phyloP scores from a whole-genome alignment of 2,113 vertebrate species.

The Lycocorax pyrrhopterus region DNA sequence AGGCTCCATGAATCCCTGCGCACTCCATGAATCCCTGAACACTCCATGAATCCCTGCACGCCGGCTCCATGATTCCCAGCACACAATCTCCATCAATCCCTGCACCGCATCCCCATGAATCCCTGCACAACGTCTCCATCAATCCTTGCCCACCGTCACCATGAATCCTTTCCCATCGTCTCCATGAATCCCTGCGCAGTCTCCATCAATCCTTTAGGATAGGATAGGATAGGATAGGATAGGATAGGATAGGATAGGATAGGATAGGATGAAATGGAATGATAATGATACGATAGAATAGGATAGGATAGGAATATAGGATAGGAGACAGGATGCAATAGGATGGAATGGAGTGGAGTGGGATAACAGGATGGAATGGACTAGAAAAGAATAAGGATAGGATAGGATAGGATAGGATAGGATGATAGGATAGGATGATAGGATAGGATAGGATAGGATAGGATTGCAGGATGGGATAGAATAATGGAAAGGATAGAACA shows the following conservation, averaged over 20 bases:
- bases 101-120: neutral
- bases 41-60: neutral
- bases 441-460: neutral
- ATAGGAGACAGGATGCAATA: neutral
- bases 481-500: neutral
- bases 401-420: too few species aligned
- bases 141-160: neutral
- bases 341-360: too few species aligned
- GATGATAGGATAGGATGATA: neutral
- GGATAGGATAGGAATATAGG: too few species aligned
- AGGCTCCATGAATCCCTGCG: neutral
- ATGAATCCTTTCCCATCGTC: rapidly evolving
- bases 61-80: rapidly evolving
- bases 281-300: neutral
- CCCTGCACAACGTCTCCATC: neutral
- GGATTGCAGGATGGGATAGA: neutral
- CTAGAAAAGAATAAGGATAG: too few species aligned
- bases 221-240: too few species aligned
- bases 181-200: rapidly evolving
- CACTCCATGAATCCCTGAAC: neutral
- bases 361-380: too few species aligned
- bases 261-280: neutral
- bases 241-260: neutral
- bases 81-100: rapidly evolving
- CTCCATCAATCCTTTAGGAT: too few species aligned